phyloP scores from a whole-genome alignment of 2,797 vertebrate species.

The Epinephelus malabaricus region DNA sequence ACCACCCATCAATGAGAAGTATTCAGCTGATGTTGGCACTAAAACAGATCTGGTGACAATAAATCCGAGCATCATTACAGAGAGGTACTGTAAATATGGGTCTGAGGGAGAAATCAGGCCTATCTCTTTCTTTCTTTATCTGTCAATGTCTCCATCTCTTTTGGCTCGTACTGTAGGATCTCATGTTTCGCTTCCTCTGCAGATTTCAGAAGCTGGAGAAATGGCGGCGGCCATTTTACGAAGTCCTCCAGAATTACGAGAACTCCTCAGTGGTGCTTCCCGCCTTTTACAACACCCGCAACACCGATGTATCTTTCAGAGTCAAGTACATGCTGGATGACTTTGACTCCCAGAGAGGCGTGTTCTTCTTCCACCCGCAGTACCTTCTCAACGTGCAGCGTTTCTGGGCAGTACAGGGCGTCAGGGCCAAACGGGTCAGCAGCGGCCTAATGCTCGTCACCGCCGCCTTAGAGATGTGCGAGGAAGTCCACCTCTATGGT shows the following conservation, averaged over 20 bases:
- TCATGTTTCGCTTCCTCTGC: constrained; percentile 12
- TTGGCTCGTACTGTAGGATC: background rate
- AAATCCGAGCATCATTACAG: constrained; percentile 98
- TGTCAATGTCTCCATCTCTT: background rate
- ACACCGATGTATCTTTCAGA: constrained; percentile 96
- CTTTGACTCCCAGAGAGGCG: constrained; percentile 91
- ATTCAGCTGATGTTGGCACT: constrained; percentile 93
- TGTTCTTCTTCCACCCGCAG: constrained; percentile 98
- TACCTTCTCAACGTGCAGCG: constrained; percentile 96
- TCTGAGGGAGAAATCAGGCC: background rate
- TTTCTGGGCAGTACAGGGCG: constrained; percentile 96
- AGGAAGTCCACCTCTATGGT: constrained; percentile 98
- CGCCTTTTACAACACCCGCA: constrained; percentile 97
- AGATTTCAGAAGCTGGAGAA: constrained; percentile 98
- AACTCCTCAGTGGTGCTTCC: constrained; percentile 97
- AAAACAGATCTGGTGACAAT: constrained; percentile 98
- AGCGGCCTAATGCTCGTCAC: constrained; percentile 97
- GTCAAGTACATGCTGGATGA: constrained; percentile 99
- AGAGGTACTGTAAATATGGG: constrained; percentile 87
- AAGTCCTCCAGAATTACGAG: constrained; percentile 93
- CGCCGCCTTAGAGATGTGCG: constrained; percentile 95
- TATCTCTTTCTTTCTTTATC: background rate
- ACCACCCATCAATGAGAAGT: constrained; percentile 95
- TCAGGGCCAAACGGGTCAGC: constrained; percentile 95
- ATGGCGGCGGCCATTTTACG: constrained; percentile 96